Percentiles rank a stretch among this genome's conserved stretches.
Conservation (phyloP, 2,113 vertebrate genomes). For the Rallus limicola region DNA sequence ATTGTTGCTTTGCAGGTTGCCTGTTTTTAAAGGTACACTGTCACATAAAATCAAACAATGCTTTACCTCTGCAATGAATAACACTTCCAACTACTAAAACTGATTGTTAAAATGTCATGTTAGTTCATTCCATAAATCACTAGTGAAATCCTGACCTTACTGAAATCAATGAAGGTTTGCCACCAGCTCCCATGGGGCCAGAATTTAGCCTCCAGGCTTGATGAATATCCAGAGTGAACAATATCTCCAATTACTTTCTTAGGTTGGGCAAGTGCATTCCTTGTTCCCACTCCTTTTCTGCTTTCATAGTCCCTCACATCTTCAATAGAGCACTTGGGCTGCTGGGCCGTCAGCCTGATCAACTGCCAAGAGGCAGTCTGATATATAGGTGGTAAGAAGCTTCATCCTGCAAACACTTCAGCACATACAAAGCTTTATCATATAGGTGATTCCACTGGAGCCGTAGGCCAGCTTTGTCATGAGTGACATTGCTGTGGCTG, state of each 20-base stretch:
- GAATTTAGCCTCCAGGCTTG: constrained; percentile 53
- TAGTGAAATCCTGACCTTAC: constrained; percentile 45
- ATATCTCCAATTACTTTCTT: constrained; percentile 61
- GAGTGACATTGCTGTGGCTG: constrained; percentile 31
- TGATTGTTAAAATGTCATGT: constrained; percentile 66
- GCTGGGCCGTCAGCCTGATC: not conserved
- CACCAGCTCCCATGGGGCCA: constrained; percentile 48
- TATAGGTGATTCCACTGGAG: constrained; percentile 15
- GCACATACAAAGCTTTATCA: constrained; percentile 39
- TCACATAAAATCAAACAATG: constrained; percentile 70
- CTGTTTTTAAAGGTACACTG: constrained; percentile 59
- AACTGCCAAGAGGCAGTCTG: constrained; percentile 3
- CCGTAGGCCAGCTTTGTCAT: constrained; percentile 2
- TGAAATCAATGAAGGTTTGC: constrained; percentile 61
- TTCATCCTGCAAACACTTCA: constrained; percentile 55
- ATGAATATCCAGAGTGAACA: constrained; percentile 60
- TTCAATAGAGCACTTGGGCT: constrained; percentile 37
- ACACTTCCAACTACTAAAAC: constrained; percentile 62
- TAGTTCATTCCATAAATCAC: constrained; percentile 53
- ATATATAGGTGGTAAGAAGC: constrained; percentile 3
- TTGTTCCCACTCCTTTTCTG: constrained; percentile 7
- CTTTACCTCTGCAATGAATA: constrained; percentile 61
- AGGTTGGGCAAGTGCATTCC: constrained; percentile 52
- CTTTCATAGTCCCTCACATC: constrained; percentile 26
- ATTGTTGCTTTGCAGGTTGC: constrained; percentile 55